Percentiles rank a stretch among this genome's conserved stretches.
phyloP scores from a whole-genome alignment of 2,888 invertebrate species.

The Chouioia cunea region DNA sequence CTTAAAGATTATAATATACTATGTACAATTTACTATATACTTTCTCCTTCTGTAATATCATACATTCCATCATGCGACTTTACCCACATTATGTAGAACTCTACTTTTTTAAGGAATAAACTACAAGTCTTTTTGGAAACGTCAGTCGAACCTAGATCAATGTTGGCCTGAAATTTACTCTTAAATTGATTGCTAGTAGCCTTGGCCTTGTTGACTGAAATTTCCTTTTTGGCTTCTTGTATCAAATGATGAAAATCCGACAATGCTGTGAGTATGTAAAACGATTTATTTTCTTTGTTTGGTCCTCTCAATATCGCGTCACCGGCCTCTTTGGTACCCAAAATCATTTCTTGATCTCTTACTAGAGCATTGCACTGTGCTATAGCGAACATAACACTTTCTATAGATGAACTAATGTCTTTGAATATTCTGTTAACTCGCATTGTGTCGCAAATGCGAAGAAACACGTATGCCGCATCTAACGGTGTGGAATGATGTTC shows the following conservation, averaged over 20 bases:
- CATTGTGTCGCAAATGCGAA: slow-evolving; percentile 75
- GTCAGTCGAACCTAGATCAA: slow-evolving; percentile 38
- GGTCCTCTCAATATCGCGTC: slow-evolving; percentile 75
- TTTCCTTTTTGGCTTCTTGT: slow-evolving; percentile 66
- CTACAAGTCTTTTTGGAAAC: slow-evolving; percentile 68
- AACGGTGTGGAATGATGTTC: slow-evolving; percentile 75
- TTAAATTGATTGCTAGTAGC: slow-evolving; percentile 67
- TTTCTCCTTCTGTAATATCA: slow-evolving; percentile 28
- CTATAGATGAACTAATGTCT: slow-evolving; percentile 74
- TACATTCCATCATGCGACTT: slow-evolving; percentile 57
- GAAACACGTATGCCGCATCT: slow-evolving; percentile 74
- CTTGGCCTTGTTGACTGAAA: slow-evolving; percentile 50
- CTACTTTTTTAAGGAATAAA: slow-evolving; percentile 76
- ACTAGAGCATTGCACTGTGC: slow-evolving; percentile 73
- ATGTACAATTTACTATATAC: slow-evolving; percentile 7
- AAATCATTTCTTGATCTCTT: slow-evolving; percentile 72
- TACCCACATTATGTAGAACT: slow-evolving; percentile 79
- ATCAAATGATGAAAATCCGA: slow-evolving; percentile 77
- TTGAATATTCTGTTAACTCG: slow-evolving; percentile 76
- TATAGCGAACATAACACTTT: slow-evolving; percentile 76
- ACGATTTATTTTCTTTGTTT: slow-evolving; percentile 70
- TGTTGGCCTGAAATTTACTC: slow-evolving; percentile 70
- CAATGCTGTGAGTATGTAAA: slow-evolving; percentile 76
- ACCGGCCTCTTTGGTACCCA: slow-evolving; percentile 74
- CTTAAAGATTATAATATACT: slow-evolving; percentile 8